phyloP scores from a whole-genome alignment of 1,140 invertebrate genomes.

The Phocides pigmalion region DNA sequence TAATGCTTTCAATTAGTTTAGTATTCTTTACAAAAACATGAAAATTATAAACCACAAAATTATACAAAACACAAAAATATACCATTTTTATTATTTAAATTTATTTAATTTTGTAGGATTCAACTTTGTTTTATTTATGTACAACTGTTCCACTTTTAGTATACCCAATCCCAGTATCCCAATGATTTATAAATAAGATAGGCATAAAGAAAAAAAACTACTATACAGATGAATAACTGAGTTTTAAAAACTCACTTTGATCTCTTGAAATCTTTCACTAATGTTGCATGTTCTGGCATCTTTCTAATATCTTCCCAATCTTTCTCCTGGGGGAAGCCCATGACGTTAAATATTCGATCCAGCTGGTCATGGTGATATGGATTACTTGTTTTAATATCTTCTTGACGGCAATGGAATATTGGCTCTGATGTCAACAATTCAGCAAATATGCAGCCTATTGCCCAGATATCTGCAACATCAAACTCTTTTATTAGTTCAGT shows the following conservation, averaged over 20 bases:
- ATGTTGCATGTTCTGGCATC: conserved; percentile 99
- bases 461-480: conserved; percentile 96
- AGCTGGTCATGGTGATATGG: conserved; percentile 99
- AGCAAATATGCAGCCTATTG: conserved; percentile 99
- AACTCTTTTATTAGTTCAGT: background rate
- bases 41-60: too few species aligned
- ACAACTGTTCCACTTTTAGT: too few species aligned
- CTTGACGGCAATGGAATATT: conserved; percentile 99
- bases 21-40: too few species aligned
- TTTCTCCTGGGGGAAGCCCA: conserved; percentile 99
- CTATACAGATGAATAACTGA: too few species aligned
- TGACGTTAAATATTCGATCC: conserved; percentile 99
- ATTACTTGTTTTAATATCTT: conserved; percentile 99
- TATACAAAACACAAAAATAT: too few species aligned
- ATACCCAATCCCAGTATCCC: too few species aligned
- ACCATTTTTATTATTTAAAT: too few species aligned
- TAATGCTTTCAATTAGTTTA: conserved; percentile 2
- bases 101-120: too few species aligned
- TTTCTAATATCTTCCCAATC: conserved; percentile 99
- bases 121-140: too few species aligned
- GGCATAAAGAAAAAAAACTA: too few species aligned
- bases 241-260: conserved; percentile 89
- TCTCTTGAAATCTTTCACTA: conserved; percentile 98
- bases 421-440: conserved; percentile 98
- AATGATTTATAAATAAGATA: too few species aligned